Conservation (phyloP, 2,888 invertebrate genomes). For the Pristionchus entomophagus region DNA sequence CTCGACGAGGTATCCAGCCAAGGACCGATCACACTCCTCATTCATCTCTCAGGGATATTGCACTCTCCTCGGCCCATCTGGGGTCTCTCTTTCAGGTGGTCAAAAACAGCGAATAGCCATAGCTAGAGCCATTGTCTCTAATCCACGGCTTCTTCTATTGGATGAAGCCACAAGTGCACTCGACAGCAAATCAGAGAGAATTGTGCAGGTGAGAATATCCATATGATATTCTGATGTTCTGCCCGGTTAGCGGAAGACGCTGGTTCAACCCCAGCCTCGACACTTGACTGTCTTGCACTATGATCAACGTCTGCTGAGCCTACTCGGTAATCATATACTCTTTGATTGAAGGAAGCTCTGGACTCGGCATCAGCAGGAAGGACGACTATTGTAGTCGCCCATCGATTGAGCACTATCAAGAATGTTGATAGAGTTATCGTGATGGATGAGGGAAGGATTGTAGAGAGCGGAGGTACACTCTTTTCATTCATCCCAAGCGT, state of each 20-base stretch:
- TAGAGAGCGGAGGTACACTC: conserved; percentile 32
- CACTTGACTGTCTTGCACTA: too few species aligned
- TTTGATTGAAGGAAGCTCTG: neutral
- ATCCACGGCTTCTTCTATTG: conserved; percentile 32
- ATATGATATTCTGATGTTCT: too few species aligned
- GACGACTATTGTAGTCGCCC: conserved; percentile 27
- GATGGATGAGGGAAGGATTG: conserved; percentile 23
- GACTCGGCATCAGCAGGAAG: conserved; percentile 36
- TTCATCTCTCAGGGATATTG: neutral
- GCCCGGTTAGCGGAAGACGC: too few species aligned
- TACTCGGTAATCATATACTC: too few species aligned
- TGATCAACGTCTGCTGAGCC: too few species aligned
- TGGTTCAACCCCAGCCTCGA: too few species aligned
- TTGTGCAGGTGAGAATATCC: neutral
- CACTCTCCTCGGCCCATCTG: conserved; percentile 26
- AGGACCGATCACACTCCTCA: neutral
- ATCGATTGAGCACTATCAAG: conserved; percentile 37
- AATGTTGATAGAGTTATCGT: conserved; percentile 32
- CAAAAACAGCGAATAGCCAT: conserved; percentile 43
- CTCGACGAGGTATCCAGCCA: neutral
- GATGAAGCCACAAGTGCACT: conserved; percentile 44
- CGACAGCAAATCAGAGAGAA: conserved; percentile 10
- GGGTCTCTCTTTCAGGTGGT: conserved; percentile 40
- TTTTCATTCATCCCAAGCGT: neutral
- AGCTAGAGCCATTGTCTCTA: conserved; percentile 13